Evolutionary conservation across 2,113 vertebrate species (phyloP), one percentile per base, ranked within the genome.

Genomic region (Cathartes aura): DNA sequence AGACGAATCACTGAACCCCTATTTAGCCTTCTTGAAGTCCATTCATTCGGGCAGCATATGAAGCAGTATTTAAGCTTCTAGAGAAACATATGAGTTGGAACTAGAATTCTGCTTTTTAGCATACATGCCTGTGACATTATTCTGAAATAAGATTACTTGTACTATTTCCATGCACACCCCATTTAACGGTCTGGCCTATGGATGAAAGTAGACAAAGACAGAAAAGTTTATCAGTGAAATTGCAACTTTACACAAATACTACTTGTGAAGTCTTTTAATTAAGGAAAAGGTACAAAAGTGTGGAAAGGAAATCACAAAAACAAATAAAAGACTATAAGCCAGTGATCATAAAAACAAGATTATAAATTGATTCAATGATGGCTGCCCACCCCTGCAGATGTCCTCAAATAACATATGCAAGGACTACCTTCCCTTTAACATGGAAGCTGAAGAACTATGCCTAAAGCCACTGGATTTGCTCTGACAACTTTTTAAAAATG

Each of bases 31-130:
- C 75, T 43, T 27, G 27, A 23, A 34, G 48, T 22, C 74, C 38
- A 42, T 29, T 67, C 29, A 13, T 58, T 52, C 0, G 0, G 32
- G 34, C 48, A 83, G 38, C 9, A 56, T 16, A 52, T 4, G 27
- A 74, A 73, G 21, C 5, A 27, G 15, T 15, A 81, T 42, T 60
- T 73, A 42, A 60, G 34, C 26, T 84, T 89, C 68, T 34, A 73
- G 9, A 84, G 27, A 95, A 91, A 56, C 8, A 15, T 3, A 5
- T 2, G 2, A 79, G 9, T 1, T n/a, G 8, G 38, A 88, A 93
- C 12, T 34, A 64, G 18, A 82, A 79, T 53, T 45, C 60, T 40
- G 12, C 4, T 43, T 45, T 79, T 58, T 56, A 67, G 47, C 11
- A 11, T 6, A 40, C 4, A 5, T 11, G 14, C 27, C 62, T 29